Percentiles rank a stretch among this genome's conserved stretches.
Evolutionary conservation across 2,797 vertebrate genomes (phyloP).

Genomic region (Carduelis carduelis): DNA sequence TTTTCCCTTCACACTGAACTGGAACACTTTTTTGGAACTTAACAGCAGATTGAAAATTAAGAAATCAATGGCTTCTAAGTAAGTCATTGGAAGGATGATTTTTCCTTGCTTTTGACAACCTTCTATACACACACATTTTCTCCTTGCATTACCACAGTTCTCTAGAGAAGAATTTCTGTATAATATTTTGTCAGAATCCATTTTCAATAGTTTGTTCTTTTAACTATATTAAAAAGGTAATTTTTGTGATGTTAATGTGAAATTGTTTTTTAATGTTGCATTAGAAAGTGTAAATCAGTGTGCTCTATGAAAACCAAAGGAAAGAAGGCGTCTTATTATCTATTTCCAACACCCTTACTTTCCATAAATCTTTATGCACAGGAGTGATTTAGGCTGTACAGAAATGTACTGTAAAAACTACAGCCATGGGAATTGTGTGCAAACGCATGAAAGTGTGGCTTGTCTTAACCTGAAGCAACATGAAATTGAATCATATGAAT

Average conservation of each 20-base stretch:
- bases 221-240: neutral
- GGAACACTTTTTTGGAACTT: neutral
- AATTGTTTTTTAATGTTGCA: slow-evolving; percentile 3
- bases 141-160: neutral
- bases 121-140: neutral
- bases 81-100: slow-evolving; percentile 6
- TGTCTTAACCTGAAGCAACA: slow-evolving; percentile 73
- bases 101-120: neutral
- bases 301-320: neutral
- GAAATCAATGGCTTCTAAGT: neutral
- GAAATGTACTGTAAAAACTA: slow-evolving; percentile 41
- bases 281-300: neutral
- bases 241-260: neutral
- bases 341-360: slow-evolving; percentile 50
- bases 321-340: slow-evolving; percentile 18
- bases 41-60: neutral
- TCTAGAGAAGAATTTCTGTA: slow-evolving; percentile 8
- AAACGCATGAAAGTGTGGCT: slow-evolving; percentile 63
- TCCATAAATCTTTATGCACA: slow-evolving; percentile 43
- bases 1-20: neutral
- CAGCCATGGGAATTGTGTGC: slow-evolving; percentile 59
- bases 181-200: neutral
- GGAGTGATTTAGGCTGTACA: slow-evolving; percentile 27
- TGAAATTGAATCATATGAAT: slow-evolving; percentile 66
- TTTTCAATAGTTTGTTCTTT: neutral